Percentiles rank a stretch among this genome's conserved stretches.
These are phyloP conservation scores for Osmerus mordax DNA, from an alignment of 2,113 vertebrate species.

Conservation along the genomic window DNA sequence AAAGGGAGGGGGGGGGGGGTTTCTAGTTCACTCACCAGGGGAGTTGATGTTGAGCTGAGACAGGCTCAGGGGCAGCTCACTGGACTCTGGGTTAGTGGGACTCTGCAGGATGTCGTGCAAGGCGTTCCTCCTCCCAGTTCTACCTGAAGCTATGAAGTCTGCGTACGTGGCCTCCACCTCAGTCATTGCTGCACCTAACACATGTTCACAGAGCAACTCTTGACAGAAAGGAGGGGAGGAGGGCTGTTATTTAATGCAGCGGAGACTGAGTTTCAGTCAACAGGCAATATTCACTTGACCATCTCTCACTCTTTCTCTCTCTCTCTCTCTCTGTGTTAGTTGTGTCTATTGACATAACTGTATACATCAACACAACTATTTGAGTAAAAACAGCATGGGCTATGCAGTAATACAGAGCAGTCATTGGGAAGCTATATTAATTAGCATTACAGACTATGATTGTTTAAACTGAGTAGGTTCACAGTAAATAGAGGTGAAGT, in stretches of 20 bases:
- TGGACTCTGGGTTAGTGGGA: slow-evolving; percentile 82
- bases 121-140: slow-evolving; percentile 93
- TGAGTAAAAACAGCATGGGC: neutral
- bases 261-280: too few relatives aligned
- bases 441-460: too few relatives aligned
- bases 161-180: slow-evolving; percentile 97
- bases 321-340: neutral
- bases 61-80: slow-evolving; percentile 83
- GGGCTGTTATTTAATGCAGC: neutral
- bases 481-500: too few relatives aligned
- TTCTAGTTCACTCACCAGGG: slow-evolving; percentile 37
- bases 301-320: neutral
- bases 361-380: slow-evolving; percentile 3
- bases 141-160: slow-evolving; percentile 96
- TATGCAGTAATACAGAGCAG: too few relatives aligned
- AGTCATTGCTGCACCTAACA: slow-evolving; percentile 84
- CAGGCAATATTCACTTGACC: too few relatives aligned
- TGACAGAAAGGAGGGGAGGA: slow-evolving; percentile 38
- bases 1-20: neutral
- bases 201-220: slow-evolving; percentile 89
- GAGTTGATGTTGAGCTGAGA: slow-evolving; percentile 91
- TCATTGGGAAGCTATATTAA: too few relatives aligned
- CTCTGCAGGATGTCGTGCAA: slow-evolving; percentile 94
- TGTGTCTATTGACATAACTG: neutral
- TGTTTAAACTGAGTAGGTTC: too few relatives aligned